Evolutionary conservation across 2,797 vertebrate genomes (phyloP).

Genomic region (Varecia variegata): DNA sequence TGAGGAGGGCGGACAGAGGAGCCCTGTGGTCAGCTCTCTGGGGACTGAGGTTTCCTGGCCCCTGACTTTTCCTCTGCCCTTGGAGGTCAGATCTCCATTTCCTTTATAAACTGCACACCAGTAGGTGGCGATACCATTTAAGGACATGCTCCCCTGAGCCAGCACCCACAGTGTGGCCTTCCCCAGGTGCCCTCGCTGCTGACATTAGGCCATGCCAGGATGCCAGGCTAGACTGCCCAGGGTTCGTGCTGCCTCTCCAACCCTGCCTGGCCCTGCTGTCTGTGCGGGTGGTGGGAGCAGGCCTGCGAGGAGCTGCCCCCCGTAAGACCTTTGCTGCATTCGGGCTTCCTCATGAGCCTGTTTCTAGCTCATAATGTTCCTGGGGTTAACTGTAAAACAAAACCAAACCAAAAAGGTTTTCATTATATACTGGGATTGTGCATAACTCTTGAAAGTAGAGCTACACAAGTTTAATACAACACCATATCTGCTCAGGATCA

Average conservation of each 20-base stretch:
- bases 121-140: neutral
- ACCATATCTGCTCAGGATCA: neutral
- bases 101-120: rapidly evolving
- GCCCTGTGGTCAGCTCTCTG: neutral
- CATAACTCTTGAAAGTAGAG: neutral
- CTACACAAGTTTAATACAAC: no score
- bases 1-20: neutral
- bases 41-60: neutral
- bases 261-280: neutral
- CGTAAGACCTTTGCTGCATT: no score
- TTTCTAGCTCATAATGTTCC: neutral
- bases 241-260: neutral
- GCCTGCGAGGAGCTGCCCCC: neutral
- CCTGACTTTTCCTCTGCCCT: neutral
- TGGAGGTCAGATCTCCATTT: neutral
- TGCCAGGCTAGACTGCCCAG: neutral
- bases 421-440: neutral
- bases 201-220: neutral
- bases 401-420: neutral
- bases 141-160: neutral
- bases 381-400: neutral
- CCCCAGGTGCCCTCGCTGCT: neutral
- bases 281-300: neutral
- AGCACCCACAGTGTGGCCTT: neutral
- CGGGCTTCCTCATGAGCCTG: neutral